phyloP scores from a whole-genome alignment of 2,888 invertebrate genomes.

The Amaurobius ferox region DNA sequence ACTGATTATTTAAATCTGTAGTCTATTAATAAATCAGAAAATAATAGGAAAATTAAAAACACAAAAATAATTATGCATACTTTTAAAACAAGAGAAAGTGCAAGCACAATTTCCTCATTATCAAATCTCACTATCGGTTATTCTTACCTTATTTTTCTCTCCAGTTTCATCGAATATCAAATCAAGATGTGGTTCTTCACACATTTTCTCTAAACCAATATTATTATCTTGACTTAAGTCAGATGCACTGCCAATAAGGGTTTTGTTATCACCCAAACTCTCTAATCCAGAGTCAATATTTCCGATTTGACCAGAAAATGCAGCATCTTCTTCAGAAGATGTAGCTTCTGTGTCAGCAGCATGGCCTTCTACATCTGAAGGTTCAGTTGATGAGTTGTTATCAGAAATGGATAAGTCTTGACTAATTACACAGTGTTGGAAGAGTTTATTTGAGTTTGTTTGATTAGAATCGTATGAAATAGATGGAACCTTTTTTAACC shows the following conservation, averaged over 20 bases:
- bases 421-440: neutral
- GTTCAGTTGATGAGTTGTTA: conserved; percentile 50
- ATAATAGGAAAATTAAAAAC: no score
- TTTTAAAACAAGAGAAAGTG: neutral
- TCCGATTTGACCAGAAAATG: conserved; percentile 6
- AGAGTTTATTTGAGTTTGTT: neutral
- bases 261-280: neutral
- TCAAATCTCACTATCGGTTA: no score
- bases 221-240: conserved; percentile 31
- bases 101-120: no score
- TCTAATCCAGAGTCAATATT: conserved; percentile 24
- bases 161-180: neutral
- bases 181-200: neutral
- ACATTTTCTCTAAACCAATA: neutral
- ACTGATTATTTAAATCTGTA: neutral
- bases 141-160: no score
- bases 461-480: neutral
- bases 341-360: conserved; percentile 51
- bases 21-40: no score
- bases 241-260: conserved; percentile 12
- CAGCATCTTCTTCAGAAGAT: conserved; percentile 57
- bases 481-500: conserved; percentile 16
- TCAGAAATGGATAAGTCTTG: conserved; percentile 29
- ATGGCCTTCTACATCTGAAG: conserved; percentile 62
- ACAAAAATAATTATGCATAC: neutral